Base-by-base conservation (phyloP, 1,140 invertebrate genomes). In the Coenobita brevimanus region DNA sequence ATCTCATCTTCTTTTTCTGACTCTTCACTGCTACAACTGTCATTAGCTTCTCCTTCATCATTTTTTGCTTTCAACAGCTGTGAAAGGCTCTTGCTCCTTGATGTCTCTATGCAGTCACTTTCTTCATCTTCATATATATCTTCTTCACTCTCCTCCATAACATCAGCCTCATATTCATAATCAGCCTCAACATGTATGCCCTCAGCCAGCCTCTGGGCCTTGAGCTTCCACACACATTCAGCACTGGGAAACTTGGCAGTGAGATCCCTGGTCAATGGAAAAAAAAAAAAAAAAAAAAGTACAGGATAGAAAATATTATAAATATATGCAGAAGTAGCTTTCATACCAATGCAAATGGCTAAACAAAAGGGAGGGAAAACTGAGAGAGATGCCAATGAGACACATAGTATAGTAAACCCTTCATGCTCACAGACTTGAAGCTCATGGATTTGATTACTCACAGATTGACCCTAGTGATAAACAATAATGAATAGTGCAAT, bases 151-250 rank as follows among this genome's bases (percentile, higher is more conserved):
- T 36, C 54, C n/a, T 27, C 57, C 33, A 21, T 57, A 62, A 33
- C 38, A 30, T 36, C 54, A 60, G 10, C n/a, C 60, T 69, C 36
- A 38, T 43, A 33, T 4, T 10, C 43, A 6, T 73, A 27, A 21
- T 13, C 43, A 27, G 38, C 69, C 43, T 62, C 82, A 62, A 33
- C 46, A 21, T 75, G 30, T n/a, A n/a, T 38, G 41, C 30, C 76
- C 13, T 75, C 69, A 21, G 46, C 54, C 33, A 33, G 13, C 54
- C 83, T 79, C 41, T 78, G 38, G 1, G 83, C 83, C 36, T 50
- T 86, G 13, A 86, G 73, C 24, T 79, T 78, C 57, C 75, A 86
- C 8, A 86, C 36, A 67, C 83, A 36, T 41, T 62, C 83, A 50
- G 83, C n/a, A 64, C 54, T n/a, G n/a, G 83, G 60, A 43, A 86